These are phyloP conservation scores for Lathronympha strigana DNA, from an alignment of 2,888 invertebrate genomes.

Conservation along the genomic window DNA sequence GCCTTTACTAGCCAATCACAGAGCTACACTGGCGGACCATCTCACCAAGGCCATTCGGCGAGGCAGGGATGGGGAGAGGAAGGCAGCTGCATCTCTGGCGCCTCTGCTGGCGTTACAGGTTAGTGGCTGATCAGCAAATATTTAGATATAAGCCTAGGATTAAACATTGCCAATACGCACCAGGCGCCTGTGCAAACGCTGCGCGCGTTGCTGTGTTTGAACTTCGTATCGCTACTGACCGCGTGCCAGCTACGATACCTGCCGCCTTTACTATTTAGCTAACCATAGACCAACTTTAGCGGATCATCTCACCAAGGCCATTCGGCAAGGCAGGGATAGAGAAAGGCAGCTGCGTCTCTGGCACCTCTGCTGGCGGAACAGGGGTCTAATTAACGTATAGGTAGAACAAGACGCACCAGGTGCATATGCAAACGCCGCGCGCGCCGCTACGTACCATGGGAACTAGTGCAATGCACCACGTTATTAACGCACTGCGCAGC, in stretches of 20 bases:
- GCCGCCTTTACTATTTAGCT: conserved; percentile 89
- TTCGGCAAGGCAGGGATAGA: conserved; percentile 93
- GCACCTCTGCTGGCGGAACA: not conserved
- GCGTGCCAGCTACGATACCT: conserved; percentile 91
- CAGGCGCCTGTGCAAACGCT: conserved; percentile 94
- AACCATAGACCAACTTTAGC: conserved; percentile 91
- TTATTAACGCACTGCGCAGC: no score
- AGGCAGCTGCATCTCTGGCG: conserved; percentile 91
- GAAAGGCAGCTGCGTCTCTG: conserved; percentile 92
- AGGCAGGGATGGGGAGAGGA: conserved; percentile 92
- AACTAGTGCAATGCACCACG: no score
- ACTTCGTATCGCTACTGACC: conserved; percentile 88
- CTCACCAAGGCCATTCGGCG: conserved; percentile 92
- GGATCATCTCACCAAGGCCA: conserved; percentile 91
- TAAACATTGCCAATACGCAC: no score
- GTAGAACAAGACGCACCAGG: no score
- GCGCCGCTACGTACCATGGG: no score
- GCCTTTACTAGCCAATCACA: conserved; percentile 89
- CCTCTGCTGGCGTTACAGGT: conserved; percentile 93
- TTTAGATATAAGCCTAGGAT: no score
- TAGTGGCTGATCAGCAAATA: conserved; percentile 1
- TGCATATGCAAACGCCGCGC: no score
- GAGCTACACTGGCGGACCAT: conserved; percentile 91
- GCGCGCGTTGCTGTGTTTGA: conserved; percentile 89
- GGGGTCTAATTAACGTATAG: no score